Conservation (phyloP, 2,888 invertebrate genomes). For the Cantharis rufa region DNA sequence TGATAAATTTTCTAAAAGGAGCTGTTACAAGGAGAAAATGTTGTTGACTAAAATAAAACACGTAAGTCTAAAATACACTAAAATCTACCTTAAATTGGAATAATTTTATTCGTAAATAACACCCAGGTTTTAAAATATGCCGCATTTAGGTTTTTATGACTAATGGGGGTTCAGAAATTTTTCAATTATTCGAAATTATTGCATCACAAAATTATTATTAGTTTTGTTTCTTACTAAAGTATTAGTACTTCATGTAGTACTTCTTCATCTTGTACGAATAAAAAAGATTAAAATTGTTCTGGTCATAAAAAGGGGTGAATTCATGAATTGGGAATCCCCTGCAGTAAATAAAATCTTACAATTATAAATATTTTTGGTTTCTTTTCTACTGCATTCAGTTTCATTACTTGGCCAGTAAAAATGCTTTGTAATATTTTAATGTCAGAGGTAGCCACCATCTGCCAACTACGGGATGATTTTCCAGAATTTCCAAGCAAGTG, state of each 20-base stretch:
- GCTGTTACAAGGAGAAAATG: neutral
- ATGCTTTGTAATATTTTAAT: neutral
- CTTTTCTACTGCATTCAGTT: neutral
- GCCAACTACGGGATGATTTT: too few species aligned
- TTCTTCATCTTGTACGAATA: too few species aligned
- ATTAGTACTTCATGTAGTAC: neutral
- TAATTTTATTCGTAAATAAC: slow-evolving; percentile 21
- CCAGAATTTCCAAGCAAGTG: too few species aligned
- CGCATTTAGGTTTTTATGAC: neutral
- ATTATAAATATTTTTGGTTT: neutral
- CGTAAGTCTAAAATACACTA: neutral
- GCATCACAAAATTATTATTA: neutral
- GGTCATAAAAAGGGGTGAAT: too few species aligned
- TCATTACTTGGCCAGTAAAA: neutral
- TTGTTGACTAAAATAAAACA: slow-evolving; percentile 5
- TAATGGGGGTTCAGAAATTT: neutral
- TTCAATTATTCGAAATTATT: neutral
- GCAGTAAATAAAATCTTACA: neutral
- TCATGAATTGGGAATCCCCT: neutral
- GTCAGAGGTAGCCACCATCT: too few species aligned
- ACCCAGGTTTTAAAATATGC: slow-evolving; percentile 23
- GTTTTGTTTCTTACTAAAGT: neutral
- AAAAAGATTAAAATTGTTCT: too few species aligned
- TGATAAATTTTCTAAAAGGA: neutral
- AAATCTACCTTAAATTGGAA: slow-evolving; percentile 1